phyloP scores from a whole-genome alignment of 92 coral and sea anemone species.

The Bergia puertoricense region DNA sequence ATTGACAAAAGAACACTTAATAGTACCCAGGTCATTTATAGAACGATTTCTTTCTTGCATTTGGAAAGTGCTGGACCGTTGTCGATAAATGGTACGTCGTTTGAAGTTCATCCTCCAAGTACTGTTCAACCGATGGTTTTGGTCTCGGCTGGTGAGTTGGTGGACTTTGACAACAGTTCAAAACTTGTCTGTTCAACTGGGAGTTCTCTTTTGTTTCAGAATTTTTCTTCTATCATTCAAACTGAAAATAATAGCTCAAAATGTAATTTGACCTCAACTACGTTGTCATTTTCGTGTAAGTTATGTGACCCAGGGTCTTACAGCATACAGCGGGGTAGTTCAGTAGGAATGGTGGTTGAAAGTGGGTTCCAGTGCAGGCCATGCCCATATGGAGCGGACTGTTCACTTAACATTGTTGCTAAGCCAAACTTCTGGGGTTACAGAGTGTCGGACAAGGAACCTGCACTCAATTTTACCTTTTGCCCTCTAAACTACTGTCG shows the following conservation, averaged over 20 bases:
- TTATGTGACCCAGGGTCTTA: constrained; percentile 18
- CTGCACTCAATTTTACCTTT: constrained; percentile 57
- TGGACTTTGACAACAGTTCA: constrained; percentile 26
- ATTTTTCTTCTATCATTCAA: not conserved
- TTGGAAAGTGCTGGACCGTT: constrained; percentile 32
- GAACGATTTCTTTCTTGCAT: constrained; percentile 18
- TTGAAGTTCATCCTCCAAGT: not conserved
- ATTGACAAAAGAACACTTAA: not conserved
- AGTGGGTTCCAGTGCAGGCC: constrained; percentile 56
- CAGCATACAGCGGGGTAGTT: constrained; percentile 33
- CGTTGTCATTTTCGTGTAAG: not conserved
- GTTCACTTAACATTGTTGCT: constrained; percentile 53
- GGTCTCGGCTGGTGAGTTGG: not conserved
- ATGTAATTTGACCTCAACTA: not conserved
- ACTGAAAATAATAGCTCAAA: not conserved
- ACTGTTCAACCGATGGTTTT: not conserved
- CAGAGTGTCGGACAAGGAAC: constrained; percentile 27
- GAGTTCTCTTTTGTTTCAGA: not conserved
- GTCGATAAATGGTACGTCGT: constrained; percentile 6
- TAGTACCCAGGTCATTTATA: too few relatives aligned
- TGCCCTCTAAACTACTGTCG: constrained; percentile 79
- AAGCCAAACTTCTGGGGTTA: constrained; percentile 80
- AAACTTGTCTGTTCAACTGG: constrained; percentile 24
- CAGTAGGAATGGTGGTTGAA: constrained; percentile 2
- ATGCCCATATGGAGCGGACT: constrained; percentile 80